Conservation (phyloP, 2,888 invertebrate genomes). For the Cerastoderma edule region DNA sequence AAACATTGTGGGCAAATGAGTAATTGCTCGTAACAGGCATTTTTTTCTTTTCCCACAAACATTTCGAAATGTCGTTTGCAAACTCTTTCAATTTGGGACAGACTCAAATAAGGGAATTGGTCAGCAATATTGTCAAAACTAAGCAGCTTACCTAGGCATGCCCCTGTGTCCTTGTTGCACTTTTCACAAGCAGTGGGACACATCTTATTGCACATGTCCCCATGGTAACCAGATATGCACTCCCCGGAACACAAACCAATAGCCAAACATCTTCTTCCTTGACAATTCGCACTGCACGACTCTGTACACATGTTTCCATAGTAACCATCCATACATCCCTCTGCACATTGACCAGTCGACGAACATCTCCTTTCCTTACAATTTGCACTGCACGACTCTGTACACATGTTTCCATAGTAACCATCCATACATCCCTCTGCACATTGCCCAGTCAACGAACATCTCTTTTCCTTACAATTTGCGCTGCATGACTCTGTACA, state of each 20-base stretch:
- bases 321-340: not conserved
- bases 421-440: not conserved
- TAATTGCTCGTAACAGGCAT: not conserved
- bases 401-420: constrained; percentile 11
- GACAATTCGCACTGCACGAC: not conserved
- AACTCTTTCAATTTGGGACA: no score
- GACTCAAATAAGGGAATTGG: not conserved
- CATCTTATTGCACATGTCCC: constrained; percentile 11
- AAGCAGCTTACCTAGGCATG: not conserved
- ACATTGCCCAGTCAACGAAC: not conserved
- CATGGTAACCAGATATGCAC: constrained; percentile 35
- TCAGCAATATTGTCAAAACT: not conserved
- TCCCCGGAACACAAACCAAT: constrained; percentile 25
- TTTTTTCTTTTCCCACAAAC: not conserved
- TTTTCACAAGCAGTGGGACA: constrained; percentile 28
- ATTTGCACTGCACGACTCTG: not conserved
- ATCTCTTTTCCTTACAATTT: constrained; percentile 2
- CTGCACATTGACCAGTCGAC: not conserved
- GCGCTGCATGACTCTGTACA: constrained; percentile 6
- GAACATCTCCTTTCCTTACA: no score
- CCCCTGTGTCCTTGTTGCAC: constrained; percentile 16
- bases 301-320: not conserved
- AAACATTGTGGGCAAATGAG: constrained; percentile 6
- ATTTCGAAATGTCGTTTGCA: not conserved
- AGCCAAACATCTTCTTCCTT: not conserved